These are phyloP conservation scores for Chinchilla lanigera DNA, from an alignment of 2,113 vertebrate species.

Conservation along the genomic window DNA sequence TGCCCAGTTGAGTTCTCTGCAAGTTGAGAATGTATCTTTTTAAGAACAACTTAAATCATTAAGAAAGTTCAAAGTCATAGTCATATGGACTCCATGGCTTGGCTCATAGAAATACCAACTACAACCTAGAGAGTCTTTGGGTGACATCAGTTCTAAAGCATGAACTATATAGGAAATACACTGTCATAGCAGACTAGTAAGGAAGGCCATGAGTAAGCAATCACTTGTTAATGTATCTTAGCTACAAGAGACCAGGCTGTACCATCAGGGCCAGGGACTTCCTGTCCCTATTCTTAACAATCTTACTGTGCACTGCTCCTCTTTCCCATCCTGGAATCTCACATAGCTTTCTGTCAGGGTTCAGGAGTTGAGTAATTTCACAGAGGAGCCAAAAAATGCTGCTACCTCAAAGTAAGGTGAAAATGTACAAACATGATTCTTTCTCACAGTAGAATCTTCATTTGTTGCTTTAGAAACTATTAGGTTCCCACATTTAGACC, in stretches of 20 bases:
- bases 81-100: not conserved
- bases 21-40: not conserved
- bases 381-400: not conserved
- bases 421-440: not conserved
- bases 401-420: not conserved
- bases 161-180: not conserved
- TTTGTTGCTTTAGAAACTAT: not conserved
- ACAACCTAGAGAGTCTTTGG: not conserved
- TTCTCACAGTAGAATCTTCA: not conserved
- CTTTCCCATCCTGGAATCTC: not conserved
- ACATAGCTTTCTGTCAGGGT: not conserved
- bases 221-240: not conserved
- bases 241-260: not conserved
- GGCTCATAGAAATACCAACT: not conserved
- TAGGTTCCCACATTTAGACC: too few species aligned
- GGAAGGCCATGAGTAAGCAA: not conserved
- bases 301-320: not conserved
- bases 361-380: not conserved
- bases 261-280: too few species aligned
- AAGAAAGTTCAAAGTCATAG: not conserved
- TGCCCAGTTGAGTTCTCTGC: not conserved
- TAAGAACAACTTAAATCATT: not conserved
- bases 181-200: not conserved
- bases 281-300: fast-evolving
- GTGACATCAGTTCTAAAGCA: not conserved